Evolutionary conservation across 2,797 vertebrate species (phyloP).

Genomic region (Pygocentrus nattereri): DNA sequence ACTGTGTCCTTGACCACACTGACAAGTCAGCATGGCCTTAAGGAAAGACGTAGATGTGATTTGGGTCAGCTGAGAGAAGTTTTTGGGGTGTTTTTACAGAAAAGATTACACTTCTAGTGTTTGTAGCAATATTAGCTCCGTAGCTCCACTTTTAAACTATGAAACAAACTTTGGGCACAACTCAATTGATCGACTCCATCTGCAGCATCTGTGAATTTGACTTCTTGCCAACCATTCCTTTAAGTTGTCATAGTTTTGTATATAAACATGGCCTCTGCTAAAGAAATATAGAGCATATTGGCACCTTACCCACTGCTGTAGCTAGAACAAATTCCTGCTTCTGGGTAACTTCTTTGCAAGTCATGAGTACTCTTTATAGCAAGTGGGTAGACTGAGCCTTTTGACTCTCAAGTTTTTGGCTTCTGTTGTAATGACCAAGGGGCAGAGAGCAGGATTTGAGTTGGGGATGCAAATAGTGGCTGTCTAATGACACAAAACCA

Average conservation of each 20-base stretch:
- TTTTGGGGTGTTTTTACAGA: no score
- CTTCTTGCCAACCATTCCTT: neutral
- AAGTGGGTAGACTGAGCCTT: neutral
- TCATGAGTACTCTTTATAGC: neutral
- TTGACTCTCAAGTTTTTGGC: neutral
- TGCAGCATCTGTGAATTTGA: no score
- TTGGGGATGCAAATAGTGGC: neutral
- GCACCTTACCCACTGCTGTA: no score
- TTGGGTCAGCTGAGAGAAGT: no score
- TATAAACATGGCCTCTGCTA: neutral
- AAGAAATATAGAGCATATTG: neutral
- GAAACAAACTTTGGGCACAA: no score
- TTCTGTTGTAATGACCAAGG: neutral
- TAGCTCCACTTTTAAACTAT: no score
- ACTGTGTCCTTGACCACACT: no score
- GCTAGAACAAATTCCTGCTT: neutral
- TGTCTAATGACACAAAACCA: neutral
- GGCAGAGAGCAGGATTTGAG: neutral
- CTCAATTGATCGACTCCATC: no score
- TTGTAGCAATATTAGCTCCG: no score
- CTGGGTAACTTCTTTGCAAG: neutral
- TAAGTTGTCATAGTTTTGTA: neutral
- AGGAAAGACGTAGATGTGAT: no score
- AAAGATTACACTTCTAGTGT: no score
- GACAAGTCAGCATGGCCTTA: no score